Evolutionary conservation across 1,140 invertebrate species (phyloP).

Genomic region (Anthonomus grandis): DNA sequence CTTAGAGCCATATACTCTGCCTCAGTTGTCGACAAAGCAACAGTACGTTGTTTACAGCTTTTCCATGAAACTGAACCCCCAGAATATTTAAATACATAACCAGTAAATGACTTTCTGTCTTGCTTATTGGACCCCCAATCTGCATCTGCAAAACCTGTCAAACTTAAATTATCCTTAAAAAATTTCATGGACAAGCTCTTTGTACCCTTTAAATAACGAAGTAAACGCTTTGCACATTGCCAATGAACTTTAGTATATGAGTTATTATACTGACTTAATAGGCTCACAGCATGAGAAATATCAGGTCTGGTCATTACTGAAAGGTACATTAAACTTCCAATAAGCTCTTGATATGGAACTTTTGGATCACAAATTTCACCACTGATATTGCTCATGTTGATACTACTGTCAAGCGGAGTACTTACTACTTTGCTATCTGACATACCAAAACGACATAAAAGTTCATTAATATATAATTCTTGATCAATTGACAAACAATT

Average conservation of each 20-base stretch:
- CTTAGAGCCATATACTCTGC: constrained; percentile 44
- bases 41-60: constrained; percentile 37
- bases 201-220: constrained; percentile 50
- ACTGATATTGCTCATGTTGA: constrained; percentile 19
- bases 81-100: constrained; percentile 36
- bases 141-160: constrained; percentile 38
- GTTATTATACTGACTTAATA: constrained; percentile 45
- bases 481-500: constrained; percentile 28
- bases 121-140: constrained; percentile 24
- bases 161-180: constrained; percentile 16
- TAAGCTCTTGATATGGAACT: constrained; percentile 42
- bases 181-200: constrained; percentile 12
- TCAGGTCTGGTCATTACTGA: constrained; percentile 49
- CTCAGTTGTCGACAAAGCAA: constrained; percentile 43
- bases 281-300: constrained; percentile 49
- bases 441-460: constrained; percentile 26
- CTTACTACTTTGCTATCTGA: constrained; percentile 23
- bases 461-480: constrained; percentile 30
- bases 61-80: constrained; percentile 38
- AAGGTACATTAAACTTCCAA: constrained; percentile 50
- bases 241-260: constrained; percentile 41
- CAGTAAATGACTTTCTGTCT: constrained; percentile 39
- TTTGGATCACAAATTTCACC: not conserved
- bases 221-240: constrained; percentile 45
- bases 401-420: constrained; percentile 30